These are phyloP conservation scores for Heterotis niloticus DNA, from an alignment of 2,113 vertebrate species.

Conservation along the genomic window DNA sequence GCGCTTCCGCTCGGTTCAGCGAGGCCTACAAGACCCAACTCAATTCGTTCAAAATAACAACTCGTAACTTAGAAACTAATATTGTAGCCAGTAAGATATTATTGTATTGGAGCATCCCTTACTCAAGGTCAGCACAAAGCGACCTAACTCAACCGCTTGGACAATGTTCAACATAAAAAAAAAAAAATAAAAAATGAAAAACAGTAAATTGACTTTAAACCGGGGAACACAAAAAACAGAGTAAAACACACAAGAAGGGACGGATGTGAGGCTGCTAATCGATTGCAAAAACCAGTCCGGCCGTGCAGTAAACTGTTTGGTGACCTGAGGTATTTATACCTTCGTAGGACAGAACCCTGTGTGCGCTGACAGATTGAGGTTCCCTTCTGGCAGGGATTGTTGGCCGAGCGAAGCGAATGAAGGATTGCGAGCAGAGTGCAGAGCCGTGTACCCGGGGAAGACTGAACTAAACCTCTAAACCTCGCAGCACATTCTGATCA, in stretches of 20 bases:
- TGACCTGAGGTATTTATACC: constrained; percentile 65
- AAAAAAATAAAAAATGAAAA: neutral
- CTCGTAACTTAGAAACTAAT: neutral
- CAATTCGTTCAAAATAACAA: neutral
- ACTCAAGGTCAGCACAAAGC: neutral
- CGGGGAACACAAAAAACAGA: neutral
- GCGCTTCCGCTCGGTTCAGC: neutral
- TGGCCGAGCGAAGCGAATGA: constrained; percentile 45
- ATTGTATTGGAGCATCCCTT: neutral
- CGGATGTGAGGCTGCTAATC: neutral
- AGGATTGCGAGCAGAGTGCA: constrained; percentile 31
- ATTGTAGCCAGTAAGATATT: neutral
- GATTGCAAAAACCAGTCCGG: neutral
- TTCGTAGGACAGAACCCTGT: constrained; percentile 52
- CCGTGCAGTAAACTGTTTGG: constrained; percentile 54
- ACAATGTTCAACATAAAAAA: neutral
- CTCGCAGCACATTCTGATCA: constrained; percentile 29
- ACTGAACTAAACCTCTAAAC: constrained; percentile 31
- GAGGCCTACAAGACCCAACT: neutral
- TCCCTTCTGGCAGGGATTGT: constrained; percentile 47
- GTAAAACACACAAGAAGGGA: neutral
- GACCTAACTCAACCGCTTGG: neutral
- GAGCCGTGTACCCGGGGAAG: too few species aligned
- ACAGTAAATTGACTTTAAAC: neutral
- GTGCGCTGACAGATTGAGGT: constrained; percentile 41